Evolutionary conservation across 2,797 vertebrate genomes (phyloP).

Genomic region (Sebastes cheni): DNA sequence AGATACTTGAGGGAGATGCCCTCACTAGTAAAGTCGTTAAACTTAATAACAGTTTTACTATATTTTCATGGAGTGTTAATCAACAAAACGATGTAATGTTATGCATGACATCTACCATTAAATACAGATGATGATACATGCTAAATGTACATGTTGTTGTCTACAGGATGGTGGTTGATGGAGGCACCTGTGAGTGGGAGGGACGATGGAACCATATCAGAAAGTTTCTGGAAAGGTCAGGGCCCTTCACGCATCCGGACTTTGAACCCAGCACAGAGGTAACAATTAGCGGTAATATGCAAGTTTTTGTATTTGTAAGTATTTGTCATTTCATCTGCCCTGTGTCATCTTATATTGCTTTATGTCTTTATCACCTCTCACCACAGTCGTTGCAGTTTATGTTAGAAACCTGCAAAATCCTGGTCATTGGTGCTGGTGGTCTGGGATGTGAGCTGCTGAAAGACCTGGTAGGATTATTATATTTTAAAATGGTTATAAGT

Average conservation of each 20-base stretch:
- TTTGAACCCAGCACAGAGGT: conserved; percentile 96
- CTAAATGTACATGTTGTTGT: conserved; percentile 13
- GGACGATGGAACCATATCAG: conserved; percentile 95
- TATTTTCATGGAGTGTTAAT: too few relatives aligned
- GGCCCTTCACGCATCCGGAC: conserved; percentile 95
- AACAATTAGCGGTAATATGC: conserved; percentile 41
- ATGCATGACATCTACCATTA: neutral
- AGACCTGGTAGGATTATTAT: conserved; percentile 86
- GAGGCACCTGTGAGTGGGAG: conserved; percentile 90
- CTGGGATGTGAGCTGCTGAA: conserved; percentile 96
- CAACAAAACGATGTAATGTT: neutral
- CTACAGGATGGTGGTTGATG: conserved; percentile 95
- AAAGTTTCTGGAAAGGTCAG: conserved; percentile 94
- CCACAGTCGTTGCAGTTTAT: conserved; percentile 90
- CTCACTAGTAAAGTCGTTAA: conserved; percentile 44
- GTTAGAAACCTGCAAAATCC: conserved; percentile 91
- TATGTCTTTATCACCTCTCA: conserved; percentile 9
- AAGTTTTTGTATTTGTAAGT: neutral
- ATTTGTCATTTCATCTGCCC: neutral
- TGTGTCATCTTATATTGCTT: neutral
- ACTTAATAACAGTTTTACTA: conserved; percentile 26
- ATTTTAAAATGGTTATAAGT: neutral
- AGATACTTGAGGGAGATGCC: conserved; percentile 36
- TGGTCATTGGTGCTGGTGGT: conserved; percentile 94
- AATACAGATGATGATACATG: neutral